Evolutionary conservation across 1,140 invertebrate species (phyloP).

Genomic region (Papilio polytes): DNA sequence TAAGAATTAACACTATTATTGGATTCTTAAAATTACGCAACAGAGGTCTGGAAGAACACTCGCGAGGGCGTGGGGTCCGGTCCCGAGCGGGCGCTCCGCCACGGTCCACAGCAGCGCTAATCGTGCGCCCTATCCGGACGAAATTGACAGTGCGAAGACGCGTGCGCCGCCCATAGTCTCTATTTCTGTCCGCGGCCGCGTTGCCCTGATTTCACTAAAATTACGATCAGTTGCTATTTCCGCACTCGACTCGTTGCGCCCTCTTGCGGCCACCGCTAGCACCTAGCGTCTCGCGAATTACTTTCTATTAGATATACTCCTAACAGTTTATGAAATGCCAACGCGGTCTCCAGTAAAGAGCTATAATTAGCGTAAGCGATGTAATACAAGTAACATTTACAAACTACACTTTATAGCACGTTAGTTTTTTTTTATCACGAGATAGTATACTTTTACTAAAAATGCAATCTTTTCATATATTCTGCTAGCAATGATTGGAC

Average conservation of each 20-base stretch:
- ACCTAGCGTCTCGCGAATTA: constrained; percentile 65
- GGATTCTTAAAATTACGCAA: constrained; percentile 53
- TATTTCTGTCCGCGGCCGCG: constrained; percentile 80
- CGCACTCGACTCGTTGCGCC: constrained; percentile 72
- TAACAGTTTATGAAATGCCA: constrained; percentile 12
- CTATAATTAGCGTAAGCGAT: constrained; percentile 8
- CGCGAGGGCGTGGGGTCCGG: constrained; percentile 45
- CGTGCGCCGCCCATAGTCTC: constrained; percentile 69
- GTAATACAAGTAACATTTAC: not conserved
- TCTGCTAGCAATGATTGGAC: too few relatives aligned
- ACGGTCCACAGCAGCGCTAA: constrained; percentile 58
- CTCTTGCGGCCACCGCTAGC: constrained; percentile 58
- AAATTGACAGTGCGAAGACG: constrained; percentile 79
- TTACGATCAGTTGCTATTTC: constrained; percentile 81
- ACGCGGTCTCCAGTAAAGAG: constrained; percentile 3
- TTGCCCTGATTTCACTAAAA: constrained; percentile 83
- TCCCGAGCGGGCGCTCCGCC: constrained; percentile 38
- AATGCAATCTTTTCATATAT: too few relatives aligned
- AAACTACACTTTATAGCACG: not conserved
- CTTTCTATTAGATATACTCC: constrained; percentile 43
- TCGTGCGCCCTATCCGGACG: constrained; percentile 78
- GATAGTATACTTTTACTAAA: not conserved
- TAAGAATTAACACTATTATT: constrained; percentile 10
- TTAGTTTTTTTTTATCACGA: not conserved
- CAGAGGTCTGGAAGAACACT: constrained; percentile 51